Evolutionary conservation across 2,113 vertebrate species (phyloP), one percentile per base, ranked within the genome.

Genomic region (Clarias gariepinus): DNA sequence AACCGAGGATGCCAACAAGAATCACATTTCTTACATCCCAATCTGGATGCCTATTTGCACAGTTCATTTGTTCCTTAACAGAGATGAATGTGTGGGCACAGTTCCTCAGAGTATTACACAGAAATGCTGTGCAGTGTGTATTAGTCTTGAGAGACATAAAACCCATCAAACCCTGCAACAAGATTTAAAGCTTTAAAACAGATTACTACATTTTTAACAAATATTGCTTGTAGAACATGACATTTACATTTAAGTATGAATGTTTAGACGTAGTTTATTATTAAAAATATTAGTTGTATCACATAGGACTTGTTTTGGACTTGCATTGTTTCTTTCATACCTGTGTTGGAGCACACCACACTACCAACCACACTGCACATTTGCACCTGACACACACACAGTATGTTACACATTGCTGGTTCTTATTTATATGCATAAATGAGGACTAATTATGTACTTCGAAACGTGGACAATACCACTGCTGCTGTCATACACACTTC

Each of bases 11-110:
- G 76, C 55, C 74, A 82, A 77, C 60, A 61, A 78, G 30, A 69
- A 33, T 47, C 87, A 83, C 52, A 80, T 84, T 78, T 71, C 86
- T 88, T 91, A 89, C 64, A 86, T 90, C 0, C 79, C 84, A 81
- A 87, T 88, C 80, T 79, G 80, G 91, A 73, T n/a, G 52, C 74
- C 76, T 85, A 84, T 89, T 79, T 28, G 64, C 73, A 53, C 83
- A 89, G 73, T 90, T 93, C 90, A 92, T 93, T 93, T 92, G 89
- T 73, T 92, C 86, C 77, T 68, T 92, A 93, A 93, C 91, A 88
- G 88, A 92, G 92, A 92, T 90, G 79, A 93, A 93, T 83, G 86
- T 85, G 86, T 68, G 16, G 74, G 53, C 61, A 88, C 47, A 71
- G 85, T 83, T 33, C 15, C 52, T 52, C 69, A 80, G 73, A 71